Evolutionary conservation across 2,888 invertebrate species (phyloP).

Genomic region (Holacanthella duospinosa): DNA sequence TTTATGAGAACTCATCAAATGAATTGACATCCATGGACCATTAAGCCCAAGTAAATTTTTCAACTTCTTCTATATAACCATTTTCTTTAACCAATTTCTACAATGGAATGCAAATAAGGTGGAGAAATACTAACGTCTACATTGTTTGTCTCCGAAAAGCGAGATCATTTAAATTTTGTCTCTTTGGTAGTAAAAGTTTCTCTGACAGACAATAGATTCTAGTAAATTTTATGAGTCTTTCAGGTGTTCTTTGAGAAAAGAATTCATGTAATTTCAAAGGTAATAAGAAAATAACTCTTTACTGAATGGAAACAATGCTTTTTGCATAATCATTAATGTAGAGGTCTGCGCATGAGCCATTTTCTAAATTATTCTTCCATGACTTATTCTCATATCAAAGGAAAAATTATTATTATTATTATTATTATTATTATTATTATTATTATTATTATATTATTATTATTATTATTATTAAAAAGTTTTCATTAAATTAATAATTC

Average conservation of each 20-base stretch:
- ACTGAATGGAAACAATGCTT: neutral
- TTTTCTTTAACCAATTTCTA: neutral
- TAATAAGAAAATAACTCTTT: neutral
- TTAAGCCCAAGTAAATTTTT: neutral
- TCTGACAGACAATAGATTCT: neutral
- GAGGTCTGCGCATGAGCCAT: neutral
- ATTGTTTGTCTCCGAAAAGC: neutral
- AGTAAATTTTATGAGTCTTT: neutral
- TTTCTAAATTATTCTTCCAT: too few relatives aligned
- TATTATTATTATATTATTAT: too few relatives aligned
- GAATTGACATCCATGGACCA: neutral
- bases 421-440: too few relatives aligned
- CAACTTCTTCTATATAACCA: neutral
- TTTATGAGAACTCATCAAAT: neutral
- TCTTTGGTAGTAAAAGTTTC: conserved; percentile 4
- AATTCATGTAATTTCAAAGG: neutral
- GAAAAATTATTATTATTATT: too few relatives aligned
- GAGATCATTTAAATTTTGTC: neutral
- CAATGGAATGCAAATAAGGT: conserved; percentile 3
- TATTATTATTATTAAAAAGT: too few relatives aligned
- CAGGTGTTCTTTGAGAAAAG: neutral
- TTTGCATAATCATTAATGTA: neutral
- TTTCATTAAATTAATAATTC: too few relatives aligned
- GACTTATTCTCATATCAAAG: too few relatives aligned
- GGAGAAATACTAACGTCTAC: neutral